Evolutionary conservation across 2,113 vertebrate species (phyloP), one percentile per base, ranked within the genome.

Genomic region (Paradisaea rubra): DNA sequence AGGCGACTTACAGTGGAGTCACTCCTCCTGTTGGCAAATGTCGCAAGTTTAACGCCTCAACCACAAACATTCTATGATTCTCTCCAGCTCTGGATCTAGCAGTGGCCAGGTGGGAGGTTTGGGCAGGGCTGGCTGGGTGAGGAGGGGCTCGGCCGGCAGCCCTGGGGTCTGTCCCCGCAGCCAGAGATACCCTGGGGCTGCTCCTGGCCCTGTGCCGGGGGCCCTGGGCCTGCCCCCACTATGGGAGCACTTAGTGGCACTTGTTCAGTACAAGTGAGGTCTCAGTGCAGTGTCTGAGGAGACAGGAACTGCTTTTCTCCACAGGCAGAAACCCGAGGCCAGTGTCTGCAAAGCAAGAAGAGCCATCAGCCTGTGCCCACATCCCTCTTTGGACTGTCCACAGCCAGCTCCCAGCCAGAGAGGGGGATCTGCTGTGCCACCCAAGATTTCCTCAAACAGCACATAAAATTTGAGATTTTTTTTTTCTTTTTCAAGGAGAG

Each of bases 401-500:
- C 65, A 93, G 86, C 42, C 71, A 77, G 63, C 73, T 96, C 93
- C 85, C 13, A 5, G 59, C 71, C 54, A 35, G 85, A 73, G 73
- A 89, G 39, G 33, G 91, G 93, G 95, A 95, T 60, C 80, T 86
- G 92, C 70, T 50, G 74, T 50, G 61, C 84, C 85, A 80, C 94
- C 92, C 64, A 65, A 73, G 63, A 61, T 84, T 92, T 95, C 91
- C 86, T 96, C 64, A 91, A 86, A 95, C 96, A 94, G 85, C 93
- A 96, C 94, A 86, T 89, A 92, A 92, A 77, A 83, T 89, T 71
- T 83, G 94, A 95, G 91, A 86, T 45, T 74, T 69, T 95, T 59
- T 63, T 76, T 81, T 66, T 79, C 42, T 93, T 95, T 86, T 96
- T 92, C 93, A 97, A 97, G 96, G 95, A 93, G 91, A 97, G 94